Evolutionary conservation across 1,140 invertebrate species (phyloP).

Genomic region (Tetramorium parvispinum): DNA sequence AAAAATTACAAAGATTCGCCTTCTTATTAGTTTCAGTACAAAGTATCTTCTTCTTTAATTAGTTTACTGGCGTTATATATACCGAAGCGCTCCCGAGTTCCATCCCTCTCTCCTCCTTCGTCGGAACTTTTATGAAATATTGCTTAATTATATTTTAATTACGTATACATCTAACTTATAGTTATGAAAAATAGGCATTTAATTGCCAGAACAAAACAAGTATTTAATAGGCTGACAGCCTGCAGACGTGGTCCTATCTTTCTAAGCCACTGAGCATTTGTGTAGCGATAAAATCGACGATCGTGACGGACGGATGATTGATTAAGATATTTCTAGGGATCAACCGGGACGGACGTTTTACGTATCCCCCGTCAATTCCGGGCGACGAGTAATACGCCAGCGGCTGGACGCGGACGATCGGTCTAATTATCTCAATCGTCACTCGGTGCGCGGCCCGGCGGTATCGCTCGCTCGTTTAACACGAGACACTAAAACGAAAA

Average conservation of each 20-base stretch:
- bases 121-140: conserved; percentile 56
- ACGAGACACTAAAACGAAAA: conserved; percentile 37
- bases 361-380: neutral
- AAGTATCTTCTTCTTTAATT: conserved; percentile 61
- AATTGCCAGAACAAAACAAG: conserved; percentile 16
- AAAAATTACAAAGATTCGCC: neutral
- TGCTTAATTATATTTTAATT: conserved; percentile 62
- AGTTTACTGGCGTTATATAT: conserved; percentile 60
- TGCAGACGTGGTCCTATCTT: neutral
- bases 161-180: conserved; percentile 12
- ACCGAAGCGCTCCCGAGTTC: conserved; percentile 8
- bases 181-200: conserved; percentile 39
- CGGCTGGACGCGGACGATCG: neutral
- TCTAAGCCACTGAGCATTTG: neutral
- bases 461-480: conserved; percentile 45
- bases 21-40: conserved; percentile 50
- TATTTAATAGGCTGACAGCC: neutral
- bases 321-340: conserved; percentile 38
- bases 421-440: conserved; percentile 34
- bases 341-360: neutral
- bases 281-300: neutral
- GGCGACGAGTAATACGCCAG: neutral
- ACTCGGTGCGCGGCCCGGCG: neutral
- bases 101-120: neutral
- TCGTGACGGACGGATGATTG: neutral